Evolutionary conservation across 2,888 invertebrate genomes (phyloP).

Genomic region (Resseliella maxima): DNA sequence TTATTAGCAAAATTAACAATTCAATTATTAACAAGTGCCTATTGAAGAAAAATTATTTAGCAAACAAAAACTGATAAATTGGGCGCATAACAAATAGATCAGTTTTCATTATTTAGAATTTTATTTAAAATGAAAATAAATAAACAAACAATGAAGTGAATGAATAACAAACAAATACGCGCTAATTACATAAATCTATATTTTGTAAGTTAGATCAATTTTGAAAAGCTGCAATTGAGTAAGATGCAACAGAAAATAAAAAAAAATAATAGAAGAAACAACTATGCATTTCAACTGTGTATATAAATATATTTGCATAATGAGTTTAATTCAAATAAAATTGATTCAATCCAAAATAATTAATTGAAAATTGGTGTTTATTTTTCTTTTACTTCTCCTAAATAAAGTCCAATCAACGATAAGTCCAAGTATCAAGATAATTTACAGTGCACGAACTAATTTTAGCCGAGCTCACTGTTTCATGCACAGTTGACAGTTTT

Average conservation of each 20-base stretch:
- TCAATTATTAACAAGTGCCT: constrained; percentile 44
- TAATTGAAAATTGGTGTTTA: background rate
- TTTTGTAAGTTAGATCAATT: constrained; percentile 3
- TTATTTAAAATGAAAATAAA: background rate
- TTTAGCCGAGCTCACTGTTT: too few relatives aligned
- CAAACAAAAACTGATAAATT: too few relatives aligned
- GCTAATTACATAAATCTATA: constrained; percentile 19
- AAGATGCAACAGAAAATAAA: background rate
- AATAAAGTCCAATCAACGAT: too few relatives aligned
- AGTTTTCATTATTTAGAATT: background rate
- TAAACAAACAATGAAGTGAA: background rate
- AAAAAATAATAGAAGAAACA: background rate
- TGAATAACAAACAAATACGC: background rate
- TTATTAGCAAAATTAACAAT: constrained; percentile 14
- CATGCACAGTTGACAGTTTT: too few relatives aligned
- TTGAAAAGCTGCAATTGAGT: background rate
- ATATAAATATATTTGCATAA: constrained; percentile 37
- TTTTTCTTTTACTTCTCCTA: background rate
- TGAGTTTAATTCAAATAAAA: background rate
- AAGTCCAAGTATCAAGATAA: too few relatives aligned
- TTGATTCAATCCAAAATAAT: background rate
- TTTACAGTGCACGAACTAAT: too few relatives aligned
- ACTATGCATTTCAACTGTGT: constrained; percentile 43
- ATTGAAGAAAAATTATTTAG: background rate
- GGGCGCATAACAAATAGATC: too few relatives aligned